Evolutionary conservation across 2,113 vertebrate genomes (phyloP).

Genomic region (Thryonomys swinderianus): DNA sequence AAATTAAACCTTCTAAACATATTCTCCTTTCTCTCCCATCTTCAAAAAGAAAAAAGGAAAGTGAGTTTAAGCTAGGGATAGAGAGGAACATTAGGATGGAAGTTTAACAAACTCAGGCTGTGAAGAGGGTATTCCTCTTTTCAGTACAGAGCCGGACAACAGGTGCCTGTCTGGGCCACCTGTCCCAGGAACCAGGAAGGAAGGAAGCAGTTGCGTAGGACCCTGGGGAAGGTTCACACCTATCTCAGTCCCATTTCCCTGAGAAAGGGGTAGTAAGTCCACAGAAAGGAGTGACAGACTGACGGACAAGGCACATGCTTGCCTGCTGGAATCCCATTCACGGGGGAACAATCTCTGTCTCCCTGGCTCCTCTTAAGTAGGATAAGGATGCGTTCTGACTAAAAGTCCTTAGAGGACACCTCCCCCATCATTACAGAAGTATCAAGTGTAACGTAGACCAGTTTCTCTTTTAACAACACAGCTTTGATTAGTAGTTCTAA

Average conservation of each 20-base stretch:
- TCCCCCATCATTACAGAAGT: conserved; percentile 21
- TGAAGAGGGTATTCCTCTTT: not conserved
- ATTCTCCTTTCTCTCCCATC: not conserved
- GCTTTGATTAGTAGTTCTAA: conserved; percentile 52
- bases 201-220: not conserved
- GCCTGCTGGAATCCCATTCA: not conserved
- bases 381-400: conserved; percentile 63
- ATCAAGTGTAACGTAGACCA: conserved; percentile 46
- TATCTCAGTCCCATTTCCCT: not conserved
- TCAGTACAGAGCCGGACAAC: not conserved
- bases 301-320: too few species aligned
- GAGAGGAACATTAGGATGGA: not conserved
- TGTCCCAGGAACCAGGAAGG: not conserved
- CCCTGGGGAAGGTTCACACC: not conserved
- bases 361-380: not conserved
- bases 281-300: not conserved
- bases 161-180: not conserved
- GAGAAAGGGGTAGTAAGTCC: not conserved
- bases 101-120: not conserved
- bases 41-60: conserved; percentile 16
- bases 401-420: conserved; percentile 40
- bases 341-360: not conserved
- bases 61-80: not conserved
- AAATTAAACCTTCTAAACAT: conserved; percentile 9
- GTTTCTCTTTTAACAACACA: conserved; percentile 11